Evolutionary conservation across 2,888 invertebrate genomes (phyloP).

Genomic region (Brenthis hecate): DNA sequence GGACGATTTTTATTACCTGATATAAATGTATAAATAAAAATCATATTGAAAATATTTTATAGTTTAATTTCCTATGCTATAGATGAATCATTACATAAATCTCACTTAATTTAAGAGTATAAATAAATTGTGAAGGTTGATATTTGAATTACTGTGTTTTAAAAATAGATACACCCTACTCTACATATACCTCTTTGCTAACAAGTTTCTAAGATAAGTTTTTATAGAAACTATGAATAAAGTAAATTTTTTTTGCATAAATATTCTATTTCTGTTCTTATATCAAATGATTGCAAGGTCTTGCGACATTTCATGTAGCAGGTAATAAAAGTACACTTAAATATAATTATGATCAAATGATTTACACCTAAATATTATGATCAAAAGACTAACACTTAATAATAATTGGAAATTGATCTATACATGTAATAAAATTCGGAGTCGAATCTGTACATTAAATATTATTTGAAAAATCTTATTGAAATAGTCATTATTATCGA

Average conservation of each 20-base stretch:
- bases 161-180: too few species aligned
- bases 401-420: background rate
- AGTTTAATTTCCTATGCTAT: constrained; percentile 54
- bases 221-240: background rate
- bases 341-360: background rate
- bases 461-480: too few species aligned
- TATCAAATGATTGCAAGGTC: constrained; percentile 8
- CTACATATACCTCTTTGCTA: too few species aligned
- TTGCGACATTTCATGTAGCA: background rate
- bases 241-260: background rate
- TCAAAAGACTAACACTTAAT: background rate
- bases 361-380: background rate
- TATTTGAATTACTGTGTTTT: constrained; percentile 1
- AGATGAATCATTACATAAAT: constrained; percentile 31
- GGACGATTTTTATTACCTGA: constrained; percentile 77
- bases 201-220: background rate
- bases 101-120: constrained; percentile 37
- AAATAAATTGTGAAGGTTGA: constrained; percentile 39
- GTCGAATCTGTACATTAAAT: too few species aligned
- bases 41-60: constrained; percentile 64
- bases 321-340: background rate
- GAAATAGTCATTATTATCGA: too few species aligned
- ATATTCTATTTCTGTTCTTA: background rate
- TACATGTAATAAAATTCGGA: too few species aligned
- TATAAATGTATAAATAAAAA: constrained; percentile 66